Evolutionary conservation across 2,797 vertebrate species (phyloP).

Genomic region (Protonibea diacanthus): DNA sequence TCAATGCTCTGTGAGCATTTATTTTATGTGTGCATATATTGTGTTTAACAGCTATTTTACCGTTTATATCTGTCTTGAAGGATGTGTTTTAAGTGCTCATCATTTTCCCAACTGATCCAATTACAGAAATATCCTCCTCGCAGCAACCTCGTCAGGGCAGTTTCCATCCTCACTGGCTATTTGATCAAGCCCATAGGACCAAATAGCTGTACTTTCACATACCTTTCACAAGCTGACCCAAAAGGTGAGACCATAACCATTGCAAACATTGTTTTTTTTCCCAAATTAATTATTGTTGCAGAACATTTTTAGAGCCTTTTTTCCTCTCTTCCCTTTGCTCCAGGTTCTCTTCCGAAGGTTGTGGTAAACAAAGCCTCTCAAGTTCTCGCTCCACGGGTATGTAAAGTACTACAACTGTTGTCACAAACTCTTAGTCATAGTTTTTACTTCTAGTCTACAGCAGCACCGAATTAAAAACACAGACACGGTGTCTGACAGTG

Average conservation of each 20-base stretch:
- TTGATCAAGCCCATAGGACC: constrained; percentile 83
- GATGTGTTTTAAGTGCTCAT: background rate
- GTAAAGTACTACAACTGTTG: constrained; percentile 7
- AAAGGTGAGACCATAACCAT: constrained; percentile 80
- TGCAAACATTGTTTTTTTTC: background rate
- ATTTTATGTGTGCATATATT: too few species aligned
- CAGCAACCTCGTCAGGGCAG: constrained; percentile 82
- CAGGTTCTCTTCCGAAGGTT: constrained; percentile 89
- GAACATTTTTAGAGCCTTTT: background rate
- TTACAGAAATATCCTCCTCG: constrained; percentile 83
- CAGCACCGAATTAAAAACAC: background rate
- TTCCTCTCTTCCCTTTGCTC: constrained; percentile 21
- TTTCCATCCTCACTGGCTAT: constrained; percentile 89
- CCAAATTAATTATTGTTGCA: background rate
- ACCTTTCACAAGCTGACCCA: constrained; percentile 90
- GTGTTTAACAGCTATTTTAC: background rate
- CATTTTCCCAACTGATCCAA: background rate
- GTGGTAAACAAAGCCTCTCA: constrained; percentile 88
- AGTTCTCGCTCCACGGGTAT: constrained; percentile 85
- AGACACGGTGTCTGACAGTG: background rate
- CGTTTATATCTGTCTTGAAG: background rate
- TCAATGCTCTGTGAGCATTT: constrained; percentile 9
- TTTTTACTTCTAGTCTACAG: constrained; percentile 11
- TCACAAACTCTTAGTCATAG: background rate
- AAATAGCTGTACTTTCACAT: constrained; percentile 86